Evolutionary conservation across 2,888 invertebrate genomes (phyloP).

Genomic region (Scaptomyza polygonia): DNA sequence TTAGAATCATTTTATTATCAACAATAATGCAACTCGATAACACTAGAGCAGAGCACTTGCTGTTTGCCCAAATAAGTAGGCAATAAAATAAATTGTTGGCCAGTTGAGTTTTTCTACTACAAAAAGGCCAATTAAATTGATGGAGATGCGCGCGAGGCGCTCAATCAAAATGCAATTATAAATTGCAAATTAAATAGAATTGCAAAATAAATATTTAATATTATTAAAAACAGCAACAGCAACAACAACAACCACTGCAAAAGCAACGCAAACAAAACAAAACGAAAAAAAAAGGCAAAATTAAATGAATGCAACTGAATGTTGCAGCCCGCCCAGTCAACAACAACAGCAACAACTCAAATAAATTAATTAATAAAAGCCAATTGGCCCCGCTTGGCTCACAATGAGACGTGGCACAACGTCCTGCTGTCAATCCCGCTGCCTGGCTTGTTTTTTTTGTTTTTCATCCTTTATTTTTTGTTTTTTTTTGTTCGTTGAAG

Average conservation of each 20-base stretch:
- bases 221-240: slow-evolving; percentile 60
- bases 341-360: slow-evolving; percentile 49
- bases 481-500: slow-evolving; percentile 3
- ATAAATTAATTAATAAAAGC: slow-evolving; percentile 78
- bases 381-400: slow-evolving; percentile 47
- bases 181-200: slow-evolving; percentile 76
- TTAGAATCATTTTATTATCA: no score
- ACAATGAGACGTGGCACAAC: not conserved
- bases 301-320: slow-evolving; percentile 41
- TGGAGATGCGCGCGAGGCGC: slow-evolving; percentile 18
- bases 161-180: slow-evolving; percentile 74
- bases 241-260: slow-evolving; percentile 21
- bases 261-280: slow-evolving; percentile 13
- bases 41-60: not conserved
- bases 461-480: not conserved
- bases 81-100: slow-evolving; percentile 32
- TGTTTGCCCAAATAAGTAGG: slow-evolving; percentile 4
- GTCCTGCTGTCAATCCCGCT: slow-evolving; percentile 29
- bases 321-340: slow-evolving; percentile 23
- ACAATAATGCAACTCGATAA: not conserved
- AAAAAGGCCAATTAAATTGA: slow-evolving; percentile 51
- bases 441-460: slow-evolving; percentile 7
- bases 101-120: slow-evolving; percentile 9
- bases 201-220: slow-evolving; percentile 78
- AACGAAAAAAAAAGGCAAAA: slow-evolving; percentile 28